phyloP scores from a whole-genome alignment of 2,888 invertebrate genomes.

The Heteromurus nitidus region DNA sequence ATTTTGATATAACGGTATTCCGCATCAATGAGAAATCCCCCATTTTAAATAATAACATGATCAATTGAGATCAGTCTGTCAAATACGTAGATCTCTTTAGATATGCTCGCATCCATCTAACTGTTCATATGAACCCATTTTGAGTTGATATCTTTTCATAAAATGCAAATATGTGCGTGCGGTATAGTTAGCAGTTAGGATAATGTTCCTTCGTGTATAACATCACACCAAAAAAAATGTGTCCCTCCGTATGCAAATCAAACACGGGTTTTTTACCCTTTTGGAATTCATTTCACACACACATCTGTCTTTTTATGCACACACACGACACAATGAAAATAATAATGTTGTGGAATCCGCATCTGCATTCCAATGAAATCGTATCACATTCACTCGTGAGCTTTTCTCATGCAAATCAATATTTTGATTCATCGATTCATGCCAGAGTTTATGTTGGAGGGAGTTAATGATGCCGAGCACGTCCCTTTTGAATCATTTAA shows the following conservation, averaged over 20 bases:
- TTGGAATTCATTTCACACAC: constrained; percentile 3
- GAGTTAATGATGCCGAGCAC: constrained; percentile 22
- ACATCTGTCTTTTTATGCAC: constrained; percentile 9
- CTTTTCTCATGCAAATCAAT: constrained; percentile 35
- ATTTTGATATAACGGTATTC: constrained; percentile 17
- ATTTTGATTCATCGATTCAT: constrained; percentile 36
- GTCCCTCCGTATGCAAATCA: constrained; percentile 27
- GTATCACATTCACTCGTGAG: constrained; percentile 1
- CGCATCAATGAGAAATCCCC: constrained; percentile 7
- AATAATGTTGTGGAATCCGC: constrained; percentile 6
- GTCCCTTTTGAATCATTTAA: too few species aligned
- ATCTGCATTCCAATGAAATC: constrained; percentile 13
- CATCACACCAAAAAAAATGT: too few species aligned
- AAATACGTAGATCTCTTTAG: too few species aligned
- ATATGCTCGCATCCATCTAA: neutral
- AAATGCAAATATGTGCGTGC: too few species aligned
- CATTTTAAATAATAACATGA: constrained; percentile 26
- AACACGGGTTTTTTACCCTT: neutral
- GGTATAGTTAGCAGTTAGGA: too few species aligned
- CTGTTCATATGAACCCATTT: too few species aligned
- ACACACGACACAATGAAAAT: constrained; percentile 25
- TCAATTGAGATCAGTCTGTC: constrained; percentile 16
- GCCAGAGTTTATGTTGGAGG: too few species aligned
- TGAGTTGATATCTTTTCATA: too few species aligned
- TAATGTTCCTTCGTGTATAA: too few species aligned